Evolutionary conservation across 2,113 vertebrate genomes (phyloP).

Genomic region (Natator depressus): DNA sequence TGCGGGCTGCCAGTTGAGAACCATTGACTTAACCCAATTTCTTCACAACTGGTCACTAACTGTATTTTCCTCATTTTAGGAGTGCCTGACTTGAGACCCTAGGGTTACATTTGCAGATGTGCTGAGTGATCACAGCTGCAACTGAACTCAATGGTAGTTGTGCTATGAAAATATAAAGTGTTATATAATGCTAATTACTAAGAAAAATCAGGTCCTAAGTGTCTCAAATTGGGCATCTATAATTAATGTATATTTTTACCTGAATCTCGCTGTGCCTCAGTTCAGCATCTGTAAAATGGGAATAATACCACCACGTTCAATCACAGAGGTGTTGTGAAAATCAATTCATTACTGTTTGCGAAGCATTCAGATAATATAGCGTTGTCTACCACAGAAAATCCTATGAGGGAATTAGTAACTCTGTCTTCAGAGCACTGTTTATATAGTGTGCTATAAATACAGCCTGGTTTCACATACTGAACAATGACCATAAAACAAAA

Average conservation of each 20-base stretch:
- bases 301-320: not conserved
- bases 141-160: not conserved
- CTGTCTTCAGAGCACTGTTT: not conserved
- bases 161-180: too few species aligned
- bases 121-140: not conserved
- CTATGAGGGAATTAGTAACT: constrained; percentile 5
- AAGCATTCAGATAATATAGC: not conserved
- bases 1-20: too few species aligned
- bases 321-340: constrained; percentile 20
- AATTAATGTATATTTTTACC: not conserved
- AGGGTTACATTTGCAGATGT: not conserved
- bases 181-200: too few species aligned
- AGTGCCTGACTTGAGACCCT: rapidly evolving
- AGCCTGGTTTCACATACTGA: not conserved
- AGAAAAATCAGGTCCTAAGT: too few species aligned
- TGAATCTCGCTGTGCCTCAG: not conserved
- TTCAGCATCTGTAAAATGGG: not conserved
- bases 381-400: too few species aligned
- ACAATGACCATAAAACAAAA: not conserved
- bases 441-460: not conserved
- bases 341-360: not conserved
- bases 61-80: not conserved
- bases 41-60: too few species aligned
- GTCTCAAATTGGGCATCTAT: not conserved
- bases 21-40: too few species aligned